phyloP scores from a whole-genome alignment of 2,113 vertebrate genomes.

The Xenopus laevis region DNA sequence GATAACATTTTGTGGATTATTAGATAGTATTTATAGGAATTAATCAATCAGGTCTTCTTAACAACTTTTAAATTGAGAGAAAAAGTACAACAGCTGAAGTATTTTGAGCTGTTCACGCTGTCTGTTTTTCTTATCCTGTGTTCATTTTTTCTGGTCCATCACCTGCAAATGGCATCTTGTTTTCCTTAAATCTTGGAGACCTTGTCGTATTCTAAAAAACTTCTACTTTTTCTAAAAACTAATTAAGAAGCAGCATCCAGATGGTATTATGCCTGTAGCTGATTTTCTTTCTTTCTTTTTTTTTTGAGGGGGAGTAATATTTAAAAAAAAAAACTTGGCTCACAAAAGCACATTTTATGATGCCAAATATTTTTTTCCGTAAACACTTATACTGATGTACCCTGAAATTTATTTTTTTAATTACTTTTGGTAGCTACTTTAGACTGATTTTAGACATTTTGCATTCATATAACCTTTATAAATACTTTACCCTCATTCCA shows the following conservation, averaged over 20 bases:
- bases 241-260: conserved; percentile 34
- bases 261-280: conserved; percentile 39
- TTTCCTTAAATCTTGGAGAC: conserved; percentile 30
- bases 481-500: too few relatives aligned
- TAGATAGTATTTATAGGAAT: too few relatives aligned
- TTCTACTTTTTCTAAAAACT: conserved; percentile 32
- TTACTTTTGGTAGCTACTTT: not conserved
- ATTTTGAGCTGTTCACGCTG: conserved; percentile 24
- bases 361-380: conserved; percentile 3
- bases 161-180: conserved; percentile 37
- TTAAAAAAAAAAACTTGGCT: conserved; percentile 22
- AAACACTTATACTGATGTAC: conserved; percentile 13
- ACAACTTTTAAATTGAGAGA: not conserved
- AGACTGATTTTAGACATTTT: too few relatives aligned
- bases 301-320: conserved; percentile 24
- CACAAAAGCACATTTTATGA: not conserved
- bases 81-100: conserved; percentile 7
- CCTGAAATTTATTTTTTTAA: conserved; percentile 3
- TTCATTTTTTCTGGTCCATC: conserved; percentile 14
- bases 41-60: too few relatives aligned
- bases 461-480: too few relatives aligned
- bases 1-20: too few relatives aligned
- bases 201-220: conserved; percentile 19
- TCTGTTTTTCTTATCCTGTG: conserved; percentile 17
- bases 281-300: conserved; percentile 1